These are phyloP conservation scores for Clivina fossor DNA, from an alignment of 2,888 invertebrate species.

Conservation along the genomic window DNA sequence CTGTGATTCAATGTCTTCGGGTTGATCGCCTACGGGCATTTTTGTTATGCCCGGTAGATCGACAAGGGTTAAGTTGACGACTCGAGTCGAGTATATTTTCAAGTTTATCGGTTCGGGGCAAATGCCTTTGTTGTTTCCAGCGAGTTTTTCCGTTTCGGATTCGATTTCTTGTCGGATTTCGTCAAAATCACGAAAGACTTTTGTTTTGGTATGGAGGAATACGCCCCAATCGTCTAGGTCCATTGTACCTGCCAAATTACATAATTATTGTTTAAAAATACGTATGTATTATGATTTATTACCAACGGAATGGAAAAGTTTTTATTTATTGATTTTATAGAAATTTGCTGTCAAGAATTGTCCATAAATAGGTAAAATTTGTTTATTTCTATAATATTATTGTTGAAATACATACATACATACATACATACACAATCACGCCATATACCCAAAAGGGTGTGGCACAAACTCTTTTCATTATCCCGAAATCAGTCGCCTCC, in stretches of 20 bases:
- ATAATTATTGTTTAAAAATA: no score
- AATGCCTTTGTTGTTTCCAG: constrained; percentile 96
- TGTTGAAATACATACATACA: no score
- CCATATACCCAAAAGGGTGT: no score
- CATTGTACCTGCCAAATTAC: constrained; percentile 75
- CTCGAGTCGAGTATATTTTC: constrained; percentile 93
- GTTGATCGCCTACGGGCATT: constrained; percentile 98
- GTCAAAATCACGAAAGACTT: constrained; percentile 86
- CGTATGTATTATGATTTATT: no score
- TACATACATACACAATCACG: no score
- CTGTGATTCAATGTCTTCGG: constrained; percentile 94
- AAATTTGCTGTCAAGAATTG: no score
- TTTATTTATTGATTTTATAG: no score
- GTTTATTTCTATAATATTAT: no score
- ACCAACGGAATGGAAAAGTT: no score
- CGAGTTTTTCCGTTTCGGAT: constrained; percentile 89
- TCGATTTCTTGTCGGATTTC: constrained; percentile 92
- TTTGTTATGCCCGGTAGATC: constrained; percentile 99
- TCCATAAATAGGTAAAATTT: no score
- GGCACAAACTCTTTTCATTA: no score
- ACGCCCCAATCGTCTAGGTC: constrained; percentile 93
- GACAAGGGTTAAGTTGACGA: constrained; percentile 93
- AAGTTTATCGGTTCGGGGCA: constrained; percentile 93
- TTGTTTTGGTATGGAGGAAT: constrained; percentile 90
- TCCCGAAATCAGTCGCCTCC: no score